phyloP scores from a whole-genome alignment of 1,140 invertebrate species.

The Heliothis subflexa region DNA sequence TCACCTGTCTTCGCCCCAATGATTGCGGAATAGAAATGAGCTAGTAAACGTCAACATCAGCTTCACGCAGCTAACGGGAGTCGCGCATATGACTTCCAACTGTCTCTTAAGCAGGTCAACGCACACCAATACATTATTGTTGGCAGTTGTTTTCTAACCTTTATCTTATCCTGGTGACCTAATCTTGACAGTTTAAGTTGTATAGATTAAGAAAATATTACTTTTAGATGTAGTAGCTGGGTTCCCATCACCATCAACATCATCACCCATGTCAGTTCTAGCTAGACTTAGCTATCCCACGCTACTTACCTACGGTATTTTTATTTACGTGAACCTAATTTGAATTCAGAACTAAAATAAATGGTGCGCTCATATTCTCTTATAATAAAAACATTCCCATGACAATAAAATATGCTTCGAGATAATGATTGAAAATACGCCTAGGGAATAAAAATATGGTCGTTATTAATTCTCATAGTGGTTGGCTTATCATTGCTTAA shows the following conservation, averaged over 20 bases:
- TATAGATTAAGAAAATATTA: too few relatives aligned
- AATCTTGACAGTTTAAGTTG: background rate
- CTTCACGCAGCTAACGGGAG: constrained; percentile 48
- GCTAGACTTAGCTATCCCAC: background rate
- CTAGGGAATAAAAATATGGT: constrained; percentile 68
- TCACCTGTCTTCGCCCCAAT: constrained; percentile 25
- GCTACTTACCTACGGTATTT: background rate
- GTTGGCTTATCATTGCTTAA: constrained; percentile 74
- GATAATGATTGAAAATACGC: constrained; percentile 56
- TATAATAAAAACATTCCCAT: constrained; percentile 36
- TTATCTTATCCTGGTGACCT: background rate
- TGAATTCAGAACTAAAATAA: constrained; percentile 19
- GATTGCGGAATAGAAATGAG: constrained; percentile 59
- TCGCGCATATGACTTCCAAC: constrained; percentile 39
- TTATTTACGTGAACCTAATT: background rate
- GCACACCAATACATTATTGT: background rate
- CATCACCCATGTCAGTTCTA: background rate
- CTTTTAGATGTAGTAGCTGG: too few relatives aligned
- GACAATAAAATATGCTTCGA: constrained; percentile 43
- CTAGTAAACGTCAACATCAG: constrained; percentile 42
- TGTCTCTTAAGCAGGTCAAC: constrained; percentile 14
- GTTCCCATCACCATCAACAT: too few relatives aligned
- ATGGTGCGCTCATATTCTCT: constrained; percentile 20
- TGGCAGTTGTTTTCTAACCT: background rate
- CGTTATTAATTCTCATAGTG: constrained; percentile 63